Conservation (phyloP, 2,797 vertebrate species). For the Cirrhinus molitorella region DNA sequence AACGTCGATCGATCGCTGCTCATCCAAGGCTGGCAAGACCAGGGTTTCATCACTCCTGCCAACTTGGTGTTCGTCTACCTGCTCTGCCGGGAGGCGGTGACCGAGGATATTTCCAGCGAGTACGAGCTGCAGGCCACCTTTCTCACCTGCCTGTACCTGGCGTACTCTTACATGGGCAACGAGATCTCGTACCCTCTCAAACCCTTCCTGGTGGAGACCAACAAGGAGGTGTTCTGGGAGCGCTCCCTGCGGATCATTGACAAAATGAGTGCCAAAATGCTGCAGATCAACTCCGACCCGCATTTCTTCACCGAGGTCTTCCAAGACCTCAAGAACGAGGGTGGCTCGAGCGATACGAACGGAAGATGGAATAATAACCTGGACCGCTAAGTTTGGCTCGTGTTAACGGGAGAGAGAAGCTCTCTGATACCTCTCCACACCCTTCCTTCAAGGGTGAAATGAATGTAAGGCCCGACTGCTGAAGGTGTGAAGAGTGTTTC, state of each 20-base stretch:
- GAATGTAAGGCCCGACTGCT: slow-evolving; percentile 60
- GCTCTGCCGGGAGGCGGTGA: slow-evolving; percentile 89
- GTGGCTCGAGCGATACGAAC: slow-evolving; percentile 72
- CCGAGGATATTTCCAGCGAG: slow-evolving; percentile 85
- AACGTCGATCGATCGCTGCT: slow-evolving; percentile 91
- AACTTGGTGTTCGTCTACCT: slow-evolving; percentile 93
- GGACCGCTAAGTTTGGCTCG: slow-evolving; percentile 80
- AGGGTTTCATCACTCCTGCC: slow-evolving; percentile 92
- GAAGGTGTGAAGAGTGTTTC: slow-evolving; percentile 47
- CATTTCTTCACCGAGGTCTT: slow-evolving; percentile 95
- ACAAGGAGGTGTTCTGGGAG: slow-evolving; percentile 93
- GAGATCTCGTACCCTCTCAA: slow-evolving; percentile 93
- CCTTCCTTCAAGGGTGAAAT: slow-evolving; percentile 53
- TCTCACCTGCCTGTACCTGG: slow-evolving; percentile 91
- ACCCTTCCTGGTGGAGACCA: slow-evolving; percentile 89
- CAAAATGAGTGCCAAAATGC: slow-evolving; percentile 88
- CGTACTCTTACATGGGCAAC: slow-evolving; percentile 93
- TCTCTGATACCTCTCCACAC: slow-evolving; percentile 57
- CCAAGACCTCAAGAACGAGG: slow-evolving; percentile 93
- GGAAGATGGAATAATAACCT: slow-evolving; percentile 85
- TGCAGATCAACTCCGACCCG: slow-evolving; percentile 90
- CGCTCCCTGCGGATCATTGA: slow-evolving; percentile 89
- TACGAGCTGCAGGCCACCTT: slow-evolving; percentile 89
- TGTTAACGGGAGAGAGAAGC: slow-evolving; percentile 39
- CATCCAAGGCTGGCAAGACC: slow-evolving; percentile 94